A percentile compares a stretch with the other conserved stretches of the same genome.
These are phyloP conservation scores for Trichoplusia ni DNA, from an alignment of 1,140 invertebrate genomes.

Conservation along the genomic window DNA sequence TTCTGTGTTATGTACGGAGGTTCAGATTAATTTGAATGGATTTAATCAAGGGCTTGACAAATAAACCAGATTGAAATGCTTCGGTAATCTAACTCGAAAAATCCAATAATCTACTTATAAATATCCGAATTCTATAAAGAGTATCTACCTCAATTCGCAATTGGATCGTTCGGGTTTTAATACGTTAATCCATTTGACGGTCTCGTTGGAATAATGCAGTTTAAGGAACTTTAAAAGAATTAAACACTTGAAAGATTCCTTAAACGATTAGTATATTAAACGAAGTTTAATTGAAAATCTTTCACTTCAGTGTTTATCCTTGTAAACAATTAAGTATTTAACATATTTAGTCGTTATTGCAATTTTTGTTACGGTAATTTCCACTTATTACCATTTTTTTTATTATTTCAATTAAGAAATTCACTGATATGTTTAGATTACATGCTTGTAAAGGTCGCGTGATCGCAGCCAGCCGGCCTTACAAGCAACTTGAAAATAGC, in stretches of 20 bases:
- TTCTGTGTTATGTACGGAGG: too few species aligned
- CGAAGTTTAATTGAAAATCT: not conserved
- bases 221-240: too few species aligned
- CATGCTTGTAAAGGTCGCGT: not conserved
- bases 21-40: constrained; percentile 7
- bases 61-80: constrained; percentile 20
- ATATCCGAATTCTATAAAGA: not conserved
- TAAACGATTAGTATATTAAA: too few species aligned
- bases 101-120: constrained; percentile 12
- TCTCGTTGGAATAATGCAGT: not conserved
- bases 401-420: too few species aligned
- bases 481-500: not conserved
- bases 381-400: too few species aligned
- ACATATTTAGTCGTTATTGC: too few species aligned
- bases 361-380: too few species aligned
- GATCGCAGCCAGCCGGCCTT: not conserved
- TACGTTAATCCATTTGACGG: not conserved
- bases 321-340: too few species aligned
- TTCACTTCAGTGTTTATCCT: not conserved
- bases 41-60: constrained; percentile 17
- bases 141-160: not conserved
- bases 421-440: too few species aligned
- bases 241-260: too few species aligned
- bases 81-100: constrained; percentile 21
- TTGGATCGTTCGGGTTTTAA: not conserved